Evolutionary conservation across 1,140 invertebrate genomes (phyloP).

Genomic region (Drosophila fuyamai): DNA sequence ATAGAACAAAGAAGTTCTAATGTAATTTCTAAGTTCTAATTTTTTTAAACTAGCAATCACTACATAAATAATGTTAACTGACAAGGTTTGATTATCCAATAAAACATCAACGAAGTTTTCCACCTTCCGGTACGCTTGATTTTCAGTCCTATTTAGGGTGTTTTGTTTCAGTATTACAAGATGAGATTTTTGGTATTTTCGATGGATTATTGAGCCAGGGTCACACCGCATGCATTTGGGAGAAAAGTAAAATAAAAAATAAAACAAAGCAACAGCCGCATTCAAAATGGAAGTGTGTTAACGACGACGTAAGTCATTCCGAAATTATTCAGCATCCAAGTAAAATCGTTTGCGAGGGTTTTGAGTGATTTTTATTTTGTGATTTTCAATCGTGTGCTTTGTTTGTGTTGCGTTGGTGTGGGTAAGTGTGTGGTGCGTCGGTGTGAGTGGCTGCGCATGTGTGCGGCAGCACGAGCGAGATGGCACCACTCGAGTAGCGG

Average conservation of each 20-base stretch:
- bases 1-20: too few relatives aligned
- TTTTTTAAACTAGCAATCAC: too few relatives aligned
- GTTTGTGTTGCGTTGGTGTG: slow-evolving; percentile 48
- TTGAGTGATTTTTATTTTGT: slow-evolving; percentile 27
- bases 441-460: slow-evolving; percentile 49
- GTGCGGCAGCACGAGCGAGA: slow-evolving; percentile 35
- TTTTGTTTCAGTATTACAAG: too few relatives aligned
- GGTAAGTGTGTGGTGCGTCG: slow-evolving; percentile 32
- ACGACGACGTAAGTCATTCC: slow-evolving; percentile 41
- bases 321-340: slow-evolving; percentile 12
- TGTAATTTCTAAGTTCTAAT: too few relatives aligned
- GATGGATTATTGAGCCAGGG: too few relatives aligned
- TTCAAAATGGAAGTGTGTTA: slow-evolving; percentile 57
- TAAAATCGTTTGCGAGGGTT: slow-evolving; percentile 10
- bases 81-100: too few relatives aligned
- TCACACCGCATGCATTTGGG: not conserved
- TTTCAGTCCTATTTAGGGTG: too few relatives aligned
- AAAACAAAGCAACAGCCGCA: slow-evolving; percentile 42
- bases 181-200: too few relatives aligned
- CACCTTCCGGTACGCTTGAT: too few relatives aligned
- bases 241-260: slow-evolving; percentile 22
- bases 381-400: slow-evolving; percentile 54
- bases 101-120: too few relatives aligned
- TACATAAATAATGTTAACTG: too few relatives aligned
- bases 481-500: slow-evolving; percentile 42